Conservation (phyloP, 2,797 vertebrate species). For the Limosa lapponica region DNA sequence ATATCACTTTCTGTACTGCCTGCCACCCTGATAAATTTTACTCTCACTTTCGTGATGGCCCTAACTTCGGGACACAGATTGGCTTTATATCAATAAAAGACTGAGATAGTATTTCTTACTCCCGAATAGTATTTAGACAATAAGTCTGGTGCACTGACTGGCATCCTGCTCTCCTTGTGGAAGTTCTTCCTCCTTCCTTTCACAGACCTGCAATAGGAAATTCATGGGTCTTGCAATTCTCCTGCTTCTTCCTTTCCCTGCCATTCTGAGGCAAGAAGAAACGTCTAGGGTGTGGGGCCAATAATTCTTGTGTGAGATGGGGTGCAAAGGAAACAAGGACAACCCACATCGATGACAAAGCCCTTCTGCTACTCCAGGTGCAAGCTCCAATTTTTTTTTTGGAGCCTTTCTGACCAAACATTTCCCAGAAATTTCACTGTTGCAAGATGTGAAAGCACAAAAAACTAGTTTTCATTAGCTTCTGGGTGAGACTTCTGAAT, state of each 20-base stretch:
- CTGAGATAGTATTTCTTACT: constrained; percentile 23
- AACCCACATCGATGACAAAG: not conserved
- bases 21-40: constrained; percentile 89
- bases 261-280: not conserved
- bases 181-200: not conserved
- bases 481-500: not conserved
- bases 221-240: not conserved
- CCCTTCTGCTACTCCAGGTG: not conserved
- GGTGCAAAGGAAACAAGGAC: not conserved
- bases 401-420: not conserved
- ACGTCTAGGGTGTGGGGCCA: not conserved
- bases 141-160: not conserved
- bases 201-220: not conserved
- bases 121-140: not conserved
- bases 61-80: constrained; percentile 91
- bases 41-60: constrained; percentile 89
- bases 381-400: not conserved
- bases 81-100: constrained; percentile 90
- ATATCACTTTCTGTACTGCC: constrained; percentile 87
- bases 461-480: not conserved
- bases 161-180: not conserved
- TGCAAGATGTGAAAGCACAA: not conserved
- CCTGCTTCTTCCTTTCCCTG: not conserved
- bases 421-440: not conserved
- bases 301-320: not conserved